Evolutionary conservation across 2,113 vertebrate species (phyloP).

Genomic region (Rhinichthys klamathensis): DNA sequence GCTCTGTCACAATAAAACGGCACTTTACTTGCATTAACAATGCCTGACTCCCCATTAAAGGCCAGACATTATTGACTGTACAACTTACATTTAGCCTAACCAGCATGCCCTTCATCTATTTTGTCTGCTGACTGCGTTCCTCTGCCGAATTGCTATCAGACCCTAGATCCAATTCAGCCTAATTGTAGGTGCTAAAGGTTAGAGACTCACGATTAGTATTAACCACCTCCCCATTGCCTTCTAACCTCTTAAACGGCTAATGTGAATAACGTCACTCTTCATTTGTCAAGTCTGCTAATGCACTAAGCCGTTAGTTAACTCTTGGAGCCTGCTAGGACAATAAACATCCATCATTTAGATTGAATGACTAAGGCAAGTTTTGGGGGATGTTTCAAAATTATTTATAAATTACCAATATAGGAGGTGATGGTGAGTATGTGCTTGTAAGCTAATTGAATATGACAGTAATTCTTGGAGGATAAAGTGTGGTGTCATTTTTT

Average conservation of each 20-base stretch:
- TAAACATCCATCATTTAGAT: background rate
- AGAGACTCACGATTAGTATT: slow-evolving; percentile 45
- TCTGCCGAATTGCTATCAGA: slow-evolving; percentile 30
- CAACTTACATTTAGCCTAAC: background rate
- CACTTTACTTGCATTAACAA: background rate
- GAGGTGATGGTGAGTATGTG: slow-evolving; percentile 12
- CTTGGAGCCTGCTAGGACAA: background rate
- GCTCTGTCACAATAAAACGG: background rate
- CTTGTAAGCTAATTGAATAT: background rate
- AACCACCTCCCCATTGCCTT: slow-evolving; percentile 32
- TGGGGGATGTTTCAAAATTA: background rate
- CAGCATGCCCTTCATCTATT: slow-evolving; percentile 18
- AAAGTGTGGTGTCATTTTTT: background rate
- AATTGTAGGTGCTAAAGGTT: slow-evolving; percentile 50
- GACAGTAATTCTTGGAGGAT: background rate
- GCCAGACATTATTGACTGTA: background rate
- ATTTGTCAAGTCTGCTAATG: slow-evolving; percentile 37
- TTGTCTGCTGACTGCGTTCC: slow-evolving; percentile 53
- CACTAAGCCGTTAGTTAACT: slow-evolving; percentile 30
- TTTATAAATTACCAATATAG: background rate
- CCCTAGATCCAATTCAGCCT: slow-evolving; percentile 25
- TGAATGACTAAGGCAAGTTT: slow-evolving; percentile 2
- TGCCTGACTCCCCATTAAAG: background rate
- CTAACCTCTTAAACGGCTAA: slow-evolving; percentile 53
- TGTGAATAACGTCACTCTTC: slow-evolving; percentile 33